Conservation (phyloP, 2,888 invertebrate species). For the Euzophera pinguis region DNA sequence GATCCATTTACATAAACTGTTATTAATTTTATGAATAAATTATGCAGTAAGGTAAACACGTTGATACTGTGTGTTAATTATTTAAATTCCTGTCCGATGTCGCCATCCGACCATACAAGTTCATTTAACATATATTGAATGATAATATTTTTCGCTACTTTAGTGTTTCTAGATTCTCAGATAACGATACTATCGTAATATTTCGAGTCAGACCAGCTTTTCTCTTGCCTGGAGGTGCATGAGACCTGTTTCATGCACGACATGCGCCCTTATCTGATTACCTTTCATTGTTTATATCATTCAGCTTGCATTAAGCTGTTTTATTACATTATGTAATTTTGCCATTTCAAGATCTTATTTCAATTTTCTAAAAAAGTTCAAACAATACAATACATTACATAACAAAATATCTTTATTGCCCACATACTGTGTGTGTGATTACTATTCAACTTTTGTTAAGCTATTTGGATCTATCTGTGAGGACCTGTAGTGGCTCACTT, state of each 20-base stretch:
- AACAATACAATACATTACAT: too few relatives aligned
- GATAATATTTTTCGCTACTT: background rate
- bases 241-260: background rate
- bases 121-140: background rate
- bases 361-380: too few relatives aligned
- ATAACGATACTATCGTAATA: background rate
- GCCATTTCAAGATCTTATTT: too few relatives aligned
- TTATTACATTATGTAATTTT: background rate
- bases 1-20: background rate
- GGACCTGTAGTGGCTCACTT: too few relatives aligned
- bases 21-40: background rate
- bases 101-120: background rate
- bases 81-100: conserved; percentile 1
- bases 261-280: conserved; percentile 1
- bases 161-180: background rate
- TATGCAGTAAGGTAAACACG: background rate
- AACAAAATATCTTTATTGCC: too few relatives aligned
- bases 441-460: too few relatives aligned
- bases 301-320: conserved; percentile 10
- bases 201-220: background rate
- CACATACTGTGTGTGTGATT: too few relatives aligned
- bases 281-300: conserved; percentile 11
- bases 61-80: background rate
- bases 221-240: background rate
- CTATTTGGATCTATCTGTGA: too few relatives aligned